These are phyloP conservation scores for Prinia subflava DNA, from an alignment of 2,113 vertebrate species.

Conservation along the genomic window DNA sequence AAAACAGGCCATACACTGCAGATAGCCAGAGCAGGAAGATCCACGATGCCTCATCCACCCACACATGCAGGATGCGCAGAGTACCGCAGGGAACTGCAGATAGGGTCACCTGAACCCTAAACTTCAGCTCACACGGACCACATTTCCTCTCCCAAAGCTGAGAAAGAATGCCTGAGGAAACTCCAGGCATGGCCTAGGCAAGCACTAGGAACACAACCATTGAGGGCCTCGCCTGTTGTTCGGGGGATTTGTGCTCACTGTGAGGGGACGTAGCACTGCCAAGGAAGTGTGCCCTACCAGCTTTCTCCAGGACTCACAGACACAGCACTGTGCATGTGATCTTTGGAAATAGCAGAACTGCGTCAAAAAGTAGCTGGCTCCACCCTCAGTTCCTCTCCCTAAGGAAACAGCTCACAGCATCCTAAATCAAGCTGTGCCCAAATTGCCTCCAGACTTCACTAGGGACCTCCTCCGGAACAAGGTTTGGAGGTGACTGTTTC, in stretches of 20 bases:
- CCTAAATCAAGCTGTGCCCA: conserved; percentile 21
- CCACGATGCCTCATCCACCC: neutral
- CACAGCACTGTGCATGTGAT: conserved; percentile 14
- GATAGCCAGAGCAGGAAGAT: neutral
- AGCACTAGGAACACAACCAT: neutral
- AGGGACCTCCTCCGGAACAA: neutral
- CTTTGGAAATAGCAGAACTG: conserved; percentile 58
- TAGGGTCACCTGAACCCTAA: neutral
- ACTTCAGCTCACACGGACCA: neutral
- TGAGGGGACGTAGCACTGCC: neutral
- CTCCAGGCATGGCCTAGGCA: neutral
- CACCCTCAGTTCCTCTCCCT: conserved; percentile 10
- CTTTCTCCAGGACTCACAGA: neutral
- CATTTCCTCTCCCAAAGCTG: neutral
- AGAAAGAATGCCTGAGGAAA: neutral
- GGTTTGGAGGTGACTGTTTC: neutral
- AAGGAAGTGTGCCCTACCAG: neutral
- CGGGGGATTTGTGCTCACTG: neutral
- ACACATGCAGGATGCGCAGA: neutral
- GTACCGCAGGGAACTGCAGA: neutral
- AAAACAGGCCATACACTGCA: neutral
- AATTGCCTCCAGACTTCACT: neutral
- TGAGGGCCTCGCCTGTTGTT: neutral
- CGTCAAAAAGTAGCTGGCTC: conserved; percentile 59
- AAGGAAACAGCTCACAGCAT: conserved; percentile 12